Evolutionary conservation across 53 echinoderm and acorn worm species (phyloP).

Genomic region (Hippasteria phrygiana): DNA sequence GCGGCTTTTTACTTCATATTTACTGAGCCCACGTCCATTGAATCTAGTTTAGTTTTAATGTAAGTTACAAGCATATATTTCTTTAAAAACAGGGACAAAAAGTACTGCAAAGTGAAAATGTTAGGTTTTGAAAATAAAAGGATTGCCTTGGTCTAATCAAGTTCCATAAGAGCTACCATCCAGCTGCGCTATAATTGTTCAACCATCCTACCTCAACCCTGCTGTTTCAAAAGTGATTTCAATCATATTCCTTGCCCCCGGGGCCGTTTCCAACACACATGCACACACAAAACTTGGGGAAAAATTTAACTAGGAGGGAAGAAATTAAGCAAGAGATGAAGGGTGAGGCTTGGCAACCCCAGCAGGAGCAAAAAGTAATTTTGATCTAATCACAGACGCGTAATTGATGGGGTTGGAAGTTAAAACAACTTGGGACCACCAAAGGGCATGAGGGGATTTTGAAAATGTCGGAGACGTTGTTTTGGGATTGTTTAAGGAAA

Average conservation of each 20-base stretch:
- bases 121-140: background rate
- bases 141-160: conserved; percentile 35
- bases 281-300: background rate
- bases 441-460: background rate
- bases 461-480: background rate
- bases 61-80: too few species aligned
- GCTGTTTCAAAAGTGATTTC: conserved; percentile 33
- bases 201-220: background rate
- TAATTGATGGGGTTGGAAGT: conserved; percentile 38
- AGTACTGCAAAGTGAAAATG: background rate
- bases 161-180: conserved; percentile 34
- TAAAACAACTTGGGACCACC: conserved; percentile 21
- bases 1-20: too few species aligned
- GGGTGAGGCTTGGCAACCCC: background rate
- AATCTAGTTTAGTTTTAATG: too few species aligned
- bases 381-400: conserved; percentile 40
- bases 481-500: conserved; percentile 11
- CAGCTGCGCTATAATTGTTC: conserved; percentile 53
- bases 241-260: conserved; percentile 11
- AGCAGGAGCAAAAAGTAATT: conserved; percentile 50
- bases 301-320: background rate
- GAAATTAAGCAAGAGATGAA: conserved; percentile 22
- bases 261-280: background rate
- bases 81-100: too few species aligned
- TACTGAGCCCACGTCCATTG: too few species aligned